phyloP scores from a whole-genome alignment of 2,113 vertebrate genomes.

The Danionella cerebrum region DNA sequence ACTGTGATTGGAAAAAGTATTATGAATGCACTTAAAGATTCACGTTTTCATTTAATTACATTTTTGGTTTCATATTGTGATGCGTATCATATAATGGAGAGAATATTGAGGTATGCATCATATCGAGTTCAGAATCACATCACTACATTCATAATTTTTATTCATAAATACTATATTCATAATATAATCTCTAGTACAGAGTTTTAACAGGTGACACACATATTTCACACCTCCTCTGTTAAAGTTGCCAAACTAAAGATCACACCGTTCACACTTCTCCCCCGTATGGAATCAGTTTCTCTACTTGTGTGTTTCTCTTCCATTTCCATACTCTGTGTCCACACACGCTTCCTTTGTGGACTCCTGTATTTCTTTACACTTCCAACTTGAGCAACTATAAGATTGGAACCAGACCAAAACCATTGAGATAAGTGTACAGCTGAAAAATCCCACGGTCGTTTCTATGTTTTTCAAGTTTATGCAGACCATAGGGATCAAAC shows the following conservation, averaged over 20 bases:
- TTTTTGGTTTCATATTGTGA: too few relatives aligned
- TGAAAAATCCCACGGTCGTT: constrained; percentile 27
- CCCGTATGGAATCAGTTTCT: constrained; percentile 2
- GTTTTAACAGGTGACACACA: constrained; percentile 27
- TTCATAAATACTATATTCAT: too few relatives aligned
- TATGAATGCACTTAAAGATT: too few relatives aligned
- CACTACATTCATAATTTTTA: too few relatives aligned
- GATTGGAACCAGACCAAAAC: constrained; percentile 29
- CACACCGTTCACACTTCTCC: background rate
- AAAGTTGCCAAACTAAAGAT: background rate
- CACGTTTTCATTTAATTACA: too few relatives aligned
- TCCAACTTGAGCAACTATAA: background rate
- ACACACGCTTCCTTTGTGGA: background rate
- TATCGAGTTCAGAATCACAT: too few relatives aligned
- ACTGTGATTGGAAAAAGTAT: too few relatives aligned
- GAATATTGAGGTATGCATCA: too few relatives aligned
- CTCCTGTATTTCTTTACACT: background rate
- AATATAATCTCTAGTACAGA: too few relatives aligned
- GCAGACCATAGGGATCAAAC: too few relatives aligned
- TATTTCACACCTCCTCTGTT: constrained; percentile 40
- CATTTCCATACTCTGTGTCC: background rate
- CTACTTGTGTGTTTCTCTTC: background rate
- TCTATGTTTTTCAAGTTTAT: too few relatives aligned
- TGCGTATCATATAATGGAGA: too few relatives aligned
- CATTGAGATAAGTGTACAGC: constrained; percentile 43